phyloP scores from a whole-genome alignment of 2,888 invertebrate species.

The Smittia sp. region DNA sequence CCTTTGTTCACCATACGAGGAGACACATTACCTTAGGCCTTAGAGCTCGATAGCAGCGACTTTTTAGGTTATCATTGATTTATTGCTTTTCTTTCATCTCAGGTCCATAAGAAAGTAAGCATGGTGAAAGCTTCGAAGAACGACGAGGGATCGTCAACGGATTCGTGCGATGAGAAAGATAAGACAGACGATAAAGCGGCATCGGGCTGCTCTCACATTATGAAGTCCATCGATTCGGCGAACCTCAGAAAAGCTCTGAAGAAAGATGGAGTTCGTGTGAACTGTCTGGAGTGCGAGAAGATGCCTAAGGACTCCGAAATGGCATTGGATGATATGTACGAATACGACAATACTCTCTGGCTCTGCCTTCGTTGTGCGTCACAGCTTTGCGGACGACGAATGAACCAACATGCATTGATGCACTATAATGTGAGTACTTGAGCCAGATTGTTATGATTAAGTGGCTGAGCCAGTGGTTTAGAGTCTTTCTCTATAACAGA shows the following conservation, averaged over 20 bases:
- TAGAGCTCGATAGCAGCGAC: not conserved
- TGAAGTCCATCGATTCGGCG: slow-evolving; percentile 64
- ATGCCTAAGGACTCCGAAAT: slow-evolving; percentile 48
- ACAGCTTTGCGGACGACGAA: slow-evolving; percentile 68
- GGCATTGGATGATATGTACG: slow-evolving; percentile 49
- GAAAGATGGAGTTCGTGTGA: slow-evolving; percentile 53
- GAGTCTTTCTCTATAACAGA: no score
- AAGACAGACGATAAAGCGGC: slow-evolving; percentile 58
- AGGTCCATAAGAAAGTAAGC: not conserved
- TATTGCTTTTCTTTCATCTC: not conserved
- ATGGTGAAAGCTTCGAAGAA: slow-evolving; percentile 22
- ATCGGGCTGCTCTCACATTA: slow-evolving; percentile 62
- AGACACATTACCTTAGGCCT: not conserved
- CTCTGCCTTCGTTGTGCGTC: slow-evolving; percentile 80
- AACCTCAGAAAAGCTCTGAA: slow-evolving; percentile 61
- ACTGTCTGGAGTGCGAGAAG: slow-evolving; percentile 62
- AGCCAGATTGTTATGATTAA: no score
- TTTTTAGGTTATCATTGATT: slow-evolving; percentile 17
- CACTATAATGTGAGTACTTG: slow-evolving; percentile 61
- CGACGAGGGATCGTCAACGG: slow-evolving; percentile 64
- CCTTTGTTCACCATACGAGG: not conserved
- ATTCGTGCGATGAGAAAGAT: slow-evolving; percentile 70
- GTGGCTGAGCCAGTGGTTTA: no score
- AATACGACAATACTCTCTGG: slow-evolving; percentile 62
- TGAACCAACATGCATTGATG: slow-evolving; percentile 68